Evolutionary conservation across 1,140 invertebrate genomes (phyloP), one percentile per base, ranked within the genome.

Genomic region (Anthonomus grandis): DNA sequence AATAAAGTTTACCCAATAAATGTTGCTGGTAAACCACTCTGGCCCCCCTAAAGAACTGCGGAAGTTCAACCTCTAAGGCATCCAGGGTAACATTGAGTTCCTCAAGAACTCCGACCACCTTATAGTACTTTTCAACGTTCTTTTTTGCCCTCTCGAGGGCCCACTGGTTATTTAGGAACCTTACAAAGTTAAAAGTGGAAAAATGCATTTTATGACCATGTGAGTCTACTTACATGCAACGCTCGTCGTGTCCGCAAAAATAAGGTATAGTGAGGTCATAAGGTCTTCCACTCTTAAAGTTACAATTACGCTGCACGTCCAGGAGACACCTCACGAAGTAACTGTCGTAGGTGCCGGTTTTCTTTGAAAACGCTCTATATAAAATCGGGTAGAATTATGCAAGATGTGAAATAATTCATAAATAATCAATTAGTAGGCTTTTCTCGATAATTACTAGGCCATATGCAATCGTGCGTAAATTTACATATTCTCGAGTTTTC

Each of bases 71-170:
- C 70, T 86, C 81, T 2, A 86, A 64, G 4, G 80, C 74, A 4
- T 75, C 69, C 4, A 86, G 64, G 5, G 84, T 85, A 27, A 76
- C 75, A 64, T 85, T 80, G 59, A 86, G 71, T 66, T 82, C 75
- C 68, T 86, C 84, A 37, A 86, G 70, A 58, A 87, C 73, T 18
- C 84, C 84, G 19, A 87, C 81, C 6, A 85, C 81, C 4, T 80
- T 76, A 71, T 82, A 87, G 74, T 83, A 82, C 65, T 77, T 74
- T 53, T 83, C 76, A 19, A 86, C 81, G 62, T 84, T 86, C 44
- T 74, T 64, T 70, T 85, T 86, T 13, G 85, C 85, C 64, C 70
- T 75, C 56, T 78, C 70, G 59, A 86, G 70, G 13, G 84, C 83
- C 78, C 81, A 83, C 41, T 78, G 72, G 52, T 77, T 80, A 68